A percentile compares a stretch with the other conserved stretches of the same genome.
phyloP scores from a whole-genome alignment of 2,888 invertebrate genomes.

The Drosophila differens region DNA sequence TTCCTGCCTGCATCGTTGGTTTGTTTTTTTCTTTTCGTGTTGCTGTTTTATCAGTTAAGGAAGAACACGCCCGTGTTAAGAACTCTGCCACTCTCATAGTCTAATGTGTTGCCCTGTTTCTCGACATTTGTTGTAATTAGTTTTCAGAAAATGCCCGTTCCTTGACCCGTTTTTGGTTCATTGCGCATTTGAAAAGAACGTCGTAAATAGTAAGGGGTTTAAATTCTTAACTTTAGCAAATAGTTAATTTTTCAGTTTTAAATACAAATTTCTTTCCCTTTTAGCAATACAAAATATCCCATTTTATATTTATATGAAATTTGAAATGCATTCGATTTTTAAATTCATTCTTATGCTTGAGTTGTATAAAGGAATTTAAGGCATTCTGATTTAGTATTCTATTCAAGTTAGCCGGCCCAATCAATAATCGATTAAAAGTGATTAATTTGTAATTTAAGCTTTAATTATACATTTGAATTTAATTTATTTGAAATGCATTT shows the following conservation, averaged over 20 bases:
- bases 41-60: constrained; percentile 9
- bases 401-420: neutral
- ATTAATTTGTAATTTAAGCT: constrained; percentile 42
- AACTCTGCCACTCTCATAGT: neutral
- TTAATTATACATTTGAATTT: constrained; percentile 33
- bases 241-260: too few species aligned
- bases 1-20: constrained; percentile 37
- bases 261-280: neutral
- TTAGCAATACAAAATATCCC: neutral
- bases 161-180: constrained; percentile 13
- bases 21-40: neutral
- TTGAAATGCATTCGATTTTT: neutral
- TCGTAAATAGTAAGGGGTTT: neutral
- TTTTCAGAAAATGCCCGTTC: neutral
- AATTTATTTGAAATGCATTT: constrained; percentile 3
- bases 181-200: constrained; percentile 5
- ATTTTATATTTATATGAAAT: neutral
- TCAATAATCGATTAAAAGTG: neutral
- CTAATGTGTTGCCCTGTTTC: constrained; percentile 27
- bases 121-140: neutral
- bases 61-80: constrained; percentile 12
- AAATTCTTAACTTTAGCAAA: neutral
- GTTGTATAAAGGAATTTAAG: neutral
- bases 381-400: neutral
- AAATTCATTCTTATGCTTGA: neutral